Percentiles rank a stretch among this genome's conserved stretches.
Evolutionary conservation across 2,888 invertebrate genomes (phyloP).

Genomic region (Dynastes hyllus): DNA sequence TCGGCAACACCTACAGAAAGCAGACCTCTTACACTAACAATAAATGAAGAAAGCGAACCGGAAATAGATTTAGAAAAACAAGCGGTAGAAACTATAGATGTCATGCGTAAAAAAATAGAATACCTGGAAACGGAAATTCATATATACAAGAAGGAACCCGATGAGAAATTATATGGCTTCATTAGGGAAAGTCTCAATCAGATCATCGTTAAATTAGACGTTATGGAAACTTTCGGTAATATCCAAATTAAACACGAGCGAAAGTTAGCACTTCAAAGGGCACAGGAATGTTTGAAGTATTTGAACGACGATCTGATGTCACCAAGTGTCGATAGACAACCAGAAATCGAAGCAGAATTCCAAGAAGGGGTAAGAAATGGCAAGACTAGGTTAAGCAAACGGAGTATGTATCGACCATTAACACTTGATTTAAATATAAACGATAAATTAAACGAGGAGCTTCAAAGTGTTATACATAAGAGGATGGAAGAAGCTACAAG

Average conservation of each 20-base stretch:
- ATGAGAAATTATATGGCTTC: conserved; percentile 43
- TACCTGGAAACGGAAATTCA: conserved; percentile 48
- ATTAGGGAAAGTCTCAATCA: conserved; percentile 43
- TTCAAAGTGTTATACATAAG: conserved; percentile 47
- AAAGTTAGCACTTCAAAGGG: conserved; percentile 50
- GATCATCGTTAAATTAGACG: conserved; percentile 49
- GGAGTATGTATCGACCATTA: conserved; percentile 42
- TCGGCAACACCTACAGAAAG: neutral
- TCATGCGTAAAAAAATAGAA: conserved; percentile 50
- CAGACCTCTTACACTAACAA: neutral
- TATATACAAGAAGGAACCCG: conserved; percentile 42
- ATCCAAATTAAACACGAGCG: conserved; percentile 50
- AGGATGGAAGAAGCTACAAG: conserved; percentile 51
- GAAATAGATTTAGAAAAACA: conserved; percentile 36
- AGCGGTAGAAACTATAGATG: conserved; percentile 44
- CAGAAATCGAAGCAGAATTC: conserved; percentile 24
- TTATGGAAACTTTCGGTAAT: conserved; percentile 49
- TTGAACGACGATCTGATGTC: conserved; percentile 35
- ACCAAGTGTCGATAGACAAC: neutral
- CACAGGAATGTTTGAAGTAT: conserved; percentile 50
- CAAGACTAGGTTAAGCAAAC: conserved; percentile 16
- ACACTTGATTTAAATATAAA: conserved; percentile 51
- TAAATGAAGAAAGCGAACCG: conserved; percentile 7
- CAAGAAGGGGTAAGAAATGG: conserved; percentile 14
- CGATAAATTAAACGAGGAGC: conserved; percentile 50